Evolutionary conservation across 2,888 invertebrate genomes (phyloP).

Genomic region (Apamea sordens): DNA sequence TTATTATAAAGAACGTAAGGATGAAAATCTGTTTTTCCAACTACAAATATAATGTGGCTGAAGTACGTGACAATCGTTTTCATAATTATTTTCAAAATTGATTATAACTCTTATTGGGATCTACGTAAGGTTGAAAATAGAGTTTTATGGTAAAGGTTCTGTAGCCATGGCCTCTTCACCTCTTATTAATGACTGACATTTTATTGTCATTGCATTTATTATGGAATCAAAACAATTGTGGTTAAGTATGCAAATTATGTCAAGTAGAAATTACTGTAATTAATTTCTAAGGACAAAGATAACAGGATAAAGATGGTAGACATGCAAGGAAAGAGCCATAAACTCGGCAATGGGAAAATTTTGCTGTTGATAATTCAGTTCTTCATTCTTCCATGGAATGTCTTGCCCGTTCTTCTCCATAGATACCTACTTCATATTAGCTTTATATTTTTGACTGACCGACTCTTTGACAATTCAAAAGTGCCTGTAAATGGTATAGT

Average conservation of each 20-base stretch:
- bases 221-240: constrained; percentile 42
- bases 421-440: no score
- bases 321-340: constrained; percentile 25
- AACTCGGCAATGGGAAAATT: background rate
- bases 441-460: no score
- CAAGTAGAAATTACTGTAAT: constrained; percentile 24
- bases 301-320: constrained; percentile 3
- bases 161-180: constrained; percentile 35
- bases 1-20: constrained; percentile 3
- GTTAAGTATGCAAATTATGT: constrained; percentile 52
- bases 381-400: background rate
- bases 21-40: constrained; percentile 1
- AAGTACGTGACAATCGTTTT: constrained; percentile 41
- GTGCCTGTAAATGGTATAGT: no score
- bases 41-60: constrained; percentile 1
- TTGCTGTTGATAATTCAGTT: background rate
- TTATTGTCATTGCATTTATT: constrained; percentile 56
- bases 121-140: constrained; percentile 33
- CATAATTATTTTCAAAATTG: constrained; percentile 26
- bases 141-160: background rate
- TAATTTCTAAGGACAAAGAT: constrained; percentile 30
- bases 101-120: constrained; percentile 35
- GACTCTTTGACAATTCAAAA: background rate
- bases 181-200: constrained; percentile 51
- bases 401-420: background rate